A percentile compares a stretch with the other conserved stretches of the same genome.
Conservation (phyloP, 2,113 vertebrate species). For the Peromyscus polionotus region DNA sequence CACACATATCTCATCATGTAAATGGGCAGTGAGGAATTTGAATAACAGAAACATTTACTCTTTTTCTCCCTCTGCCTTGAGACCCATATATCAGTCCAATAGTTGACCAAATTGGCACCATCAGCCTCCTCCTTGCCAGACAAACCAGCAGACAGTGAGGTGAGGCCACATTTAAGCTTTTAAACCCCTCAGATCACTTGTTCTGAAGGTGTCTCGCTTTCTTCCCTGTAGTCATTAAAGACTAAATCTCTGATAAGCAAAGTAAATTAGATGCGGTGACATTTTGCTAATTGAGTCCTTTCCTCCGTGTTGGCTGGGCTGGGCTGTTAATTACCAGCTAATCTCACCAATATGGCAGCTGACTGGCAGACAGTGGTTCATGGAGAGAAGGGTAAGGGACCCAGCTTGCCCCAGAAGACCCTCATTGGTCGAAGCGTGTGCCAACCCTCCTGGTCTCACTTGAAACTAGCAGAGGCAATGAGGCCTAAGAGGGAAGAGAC, state of each 20-base stretch:
- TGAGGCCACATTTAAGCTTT: constrained; percentile 79
- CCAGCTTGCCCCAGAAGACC: constrained; percentile 4
- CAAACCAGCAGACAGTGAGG: constrained; percentile 23
- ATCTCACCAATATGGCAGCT: constrained; percentile 95
- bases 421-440: background rate
- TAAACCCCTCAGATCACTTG: constrained; percentile 80
- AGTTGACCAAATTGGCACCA: background rate
- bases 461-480: constrained; percentile 43
- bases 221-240: constrained; percentile 87
- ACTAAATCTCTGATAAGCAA: constrained; percentile 90
- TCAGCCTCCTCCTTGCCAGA: constrained; percentile 39
- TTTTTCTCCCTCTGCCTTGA: background rate
- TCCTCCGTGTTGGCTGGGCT: constrained; percentile 89
- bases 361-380: constrained; percentile 79
- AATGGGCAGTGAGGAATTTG: background rate
- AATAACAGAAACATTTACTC: background rate
- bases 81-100: background rate
- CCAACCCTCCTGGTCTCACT: constrained; percentile 70
- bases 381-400: background rate
- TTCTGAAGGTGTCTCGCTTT: constrained; percentile 86
- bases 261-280: constrained; percentile 96
- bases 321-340: constrained; percentile 97
- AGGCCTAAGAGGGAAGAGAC: constrained; percentile 52
- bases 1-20: background rate
- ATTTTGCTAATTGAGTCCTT: constrained; percentile 92